These are phyloP conservation scores for Herminia tarsipennalis DNA, from an alignment of 2,888 invertebrate genomes.

Conservation along the genomic window DNA sequence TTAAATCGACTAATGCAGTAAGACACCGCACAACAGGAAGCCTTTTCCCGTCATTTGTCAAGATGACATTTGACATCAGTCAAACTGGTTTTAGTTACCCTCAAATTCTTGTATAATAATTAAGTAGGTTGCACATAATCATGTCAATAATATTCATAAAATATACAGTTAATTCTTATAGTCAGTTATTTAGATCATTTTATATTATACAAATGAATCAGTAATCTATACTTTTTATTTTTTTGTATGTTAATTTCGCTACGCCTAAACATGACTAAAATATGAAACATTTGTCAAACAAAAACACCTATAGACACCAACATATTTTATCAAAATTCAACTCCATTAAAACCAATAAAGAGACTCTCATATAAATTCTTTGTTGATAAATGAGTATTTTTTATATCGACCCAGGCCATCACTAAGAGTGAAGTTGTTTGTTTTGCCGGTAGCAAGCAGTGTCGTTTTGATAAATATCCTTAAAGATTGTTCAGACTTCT, in stretches of 20 bases:
- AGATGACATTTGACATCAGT: constrained; percentile 82
- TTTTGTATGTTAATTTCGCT: too few relatives aligned
- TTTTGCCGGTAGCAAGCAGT: constrained; percentile 83
- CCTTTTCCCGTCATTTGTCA: constrained; percentile 77
- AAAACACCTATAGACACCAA: too few relatives aligned
- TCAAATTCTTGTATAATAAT: constrained; percentile 30
- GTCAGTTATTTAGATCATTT: too few relatives aligned
- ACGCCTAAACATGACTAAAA: too few relatives aligned
- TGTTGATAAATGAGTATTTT: constrained; percentile 41
- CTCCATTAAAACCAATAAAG: constrained; percentile 15
- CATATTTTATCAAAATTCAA: too few relatives aligned
- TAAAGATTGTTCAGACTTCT: constrained; percentile 80
- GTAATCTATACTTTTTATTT: too few relatives aligned
- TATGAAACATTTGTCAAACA: too few relatives aligned
- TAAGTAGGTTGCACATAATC: too few relatives aligned
- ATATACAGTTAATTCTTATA: too few relatives aligned
- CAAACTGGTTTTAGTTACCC: constrained; percentile 64
- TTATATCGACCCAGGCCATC: constrained; percentile 58
- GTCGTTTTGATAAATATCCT: constrained; percentile 84
- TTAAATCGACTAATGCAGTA: constrained; percentile 63
- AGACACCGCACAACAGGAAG: constrained; percentile 76
- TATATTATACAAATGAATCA: too few relatives aligned
- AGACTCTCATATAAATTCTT: constrained; percentile 23
- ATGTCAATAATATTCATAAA: too few relatives aligned
- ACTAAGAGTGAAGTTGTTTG: constrained; percentile 79